Conservation (phyloP, 2,888 invertebrate genomes). For the Tanypteryx hageni region DNA sequence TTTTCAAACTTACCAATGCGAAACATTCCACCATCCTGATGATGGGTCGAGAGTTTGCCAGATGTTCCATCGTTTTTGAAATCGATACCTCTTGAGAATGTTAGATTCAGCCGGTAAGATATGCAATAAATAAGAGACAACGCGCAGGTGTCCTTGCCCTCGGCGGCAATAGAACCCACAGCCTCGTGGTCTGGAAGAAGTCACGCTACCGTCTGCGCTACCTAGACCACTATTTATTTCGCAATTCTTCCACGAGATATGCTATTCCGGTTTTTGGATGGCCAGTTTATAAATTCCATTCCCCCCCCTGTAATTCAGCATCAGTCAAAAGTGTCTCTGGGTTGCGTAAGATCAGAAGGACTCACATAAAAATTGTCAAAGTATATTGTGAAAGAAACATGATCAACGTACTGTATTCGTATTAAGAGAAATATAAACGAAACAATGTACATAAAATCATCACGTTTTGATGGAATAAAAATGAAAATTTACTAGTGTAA, state of each 20-base stretch:
- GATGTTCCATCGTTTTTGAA: neutral
- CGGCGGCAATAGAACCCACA: constrained; percentile 1
- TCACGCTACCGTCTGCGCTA: neutral
- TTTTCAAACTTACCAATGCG: no score
- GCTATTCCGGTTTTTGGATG: constrained; percentile 9
- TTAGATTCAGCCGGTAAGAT: neutral
- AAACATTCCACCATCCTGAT: neutral
- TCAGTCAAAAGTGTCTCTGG: no score
- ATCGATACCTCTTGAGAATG: constrained; percentile 3
- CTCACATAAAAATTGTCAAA: no score
- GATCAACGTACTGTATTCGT: no score
- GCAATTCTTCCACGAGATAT: neutral
- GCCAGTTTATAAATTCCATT: constrained; percentile 4
- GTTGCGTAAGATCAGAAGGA: no score
- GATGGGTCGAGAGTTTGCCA: neutral
- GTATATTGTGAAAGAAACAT: no score
- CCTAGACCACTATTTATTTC: constrained; percentile 19
- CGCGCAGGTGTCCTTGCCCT: constrained; percentile 18
- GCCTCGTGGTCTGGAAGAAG: neutral
- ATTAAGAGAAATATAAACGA: no score
- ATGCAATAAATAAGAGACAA: constrained; percentile 14
- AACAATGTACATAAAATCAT: no score
- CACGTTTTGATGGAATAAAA: no score
- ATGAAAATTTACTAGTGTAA: no score
- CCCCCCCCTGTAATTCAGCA: neutral